phyloP scores from a whole-genome alignment of 2,888 invertebrate genomes.

The Drosophila crucigera region DNA sequence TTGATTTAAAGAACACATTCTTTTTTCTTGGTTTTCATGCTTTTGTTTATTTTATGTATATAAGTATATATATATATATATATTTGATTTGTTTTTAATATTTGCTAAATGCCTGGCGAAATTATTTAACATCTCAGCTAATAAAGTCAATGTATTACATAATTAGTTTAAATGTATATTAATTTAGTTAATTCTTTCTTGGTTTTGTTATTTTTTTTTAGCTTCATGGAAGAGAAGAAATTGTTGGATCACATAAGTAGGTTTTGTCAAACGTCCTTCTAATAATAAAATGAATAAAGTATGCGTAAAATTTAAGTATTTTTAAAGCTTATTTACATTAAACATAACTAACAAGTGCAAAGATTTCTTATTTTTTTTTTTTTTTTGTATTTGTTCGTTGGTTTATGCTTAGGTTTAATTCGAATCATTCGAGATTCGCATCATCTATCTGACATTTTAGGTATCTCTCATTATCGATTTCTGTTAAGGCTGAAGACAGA shows the following conservation, averaged over 20 bases:
- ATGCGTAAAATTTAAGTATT: slow-evolving; percentile 46
- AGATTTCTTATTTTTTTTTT: slow-evolving; percentile 15
- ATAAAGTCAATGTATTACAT: slow-evolving; percentile 73
- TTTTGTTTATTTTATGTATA: slow-evolving; percentile 64
- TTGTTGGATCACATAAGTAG: slow-evolving; percentile 77
- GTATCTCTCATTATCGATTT: slow-evolving; percentile 27
- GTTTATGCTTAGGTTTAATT: slow-evolving; percentile 43
- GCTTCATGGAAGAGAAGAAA: slow-evolving; percentile 78
- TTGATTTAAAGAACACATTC: slow-evolving; percentile 50
- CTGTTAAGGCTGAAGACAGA: slow-evolving; percentile 76
- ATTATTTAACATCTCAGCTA: slow-evolving; percentile 76
- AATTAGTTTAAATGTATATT: slow-evolving; percentile 63
- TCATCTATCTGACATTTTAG: slow-evolving; percentile 19
- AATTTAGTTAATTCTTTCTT: slow-evolving; percentile 32
- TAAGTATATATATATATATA: slow-evolving; percentile 34
- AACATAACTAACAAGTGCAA: slow-evolving; percentile 70
- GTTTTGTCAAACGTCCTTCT: slow-evolving; percentile 59
- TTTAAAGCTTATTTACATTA: slow-evolving; percentile 73
- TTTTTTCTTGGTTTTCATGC: slow-evolving; percentile 45
- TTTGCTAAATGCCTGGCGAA: slow-evolving; percentile 72
- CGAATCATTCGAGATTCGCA: slow-evolving; percentile 26
- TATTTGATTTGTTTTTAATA: slow-evolving; percentile 23
- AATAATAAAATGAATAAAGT: slow-evolving; percentile 56
- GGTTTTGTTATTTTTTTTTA: slow-evolving; percentile 31
- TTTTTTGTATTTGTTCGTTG: slow-evolving; percentile 33